phyloP scores from a whole-genome alignment of 2,113 vertebrate species.

The Nicator chloris region DNA sequence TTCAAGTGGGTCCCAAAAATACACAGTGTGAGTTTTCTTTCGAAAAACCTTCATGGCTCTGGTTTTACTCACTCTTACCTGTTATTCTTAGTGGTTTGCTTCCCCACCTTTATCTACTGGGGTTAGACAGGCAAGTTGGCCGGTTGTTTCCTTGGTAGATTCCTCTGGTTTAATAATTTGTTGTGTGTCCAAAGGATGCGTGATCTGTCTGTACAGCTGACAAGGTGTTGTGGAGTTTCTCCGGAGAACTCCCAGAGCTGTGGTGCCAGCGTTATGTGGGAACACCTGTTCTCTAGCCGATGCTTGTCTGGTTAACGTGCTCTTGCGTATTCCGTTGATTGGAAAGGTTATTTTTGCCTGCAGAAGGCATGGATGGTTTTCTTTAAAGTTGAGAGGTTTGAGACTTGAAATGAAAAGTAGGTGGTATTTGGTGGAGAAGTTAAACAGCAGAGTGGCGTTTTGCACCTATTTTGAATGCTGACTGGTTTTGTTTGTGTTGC shows the following conservation, averaged over 20 bases:
- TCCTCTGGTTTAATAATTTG: background rate
- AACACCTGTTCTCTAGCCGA: fast-evolving
- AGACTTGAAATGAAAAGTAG: background rate
- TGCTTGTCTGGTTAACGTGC: background rate
- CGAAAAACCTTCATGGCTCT: background rate
- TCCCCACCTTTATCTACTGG: background rate
- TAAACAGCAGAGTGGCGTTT: background rate
- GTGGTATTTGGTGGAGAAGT: background rate
- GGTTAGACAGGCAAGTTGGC: background rate
- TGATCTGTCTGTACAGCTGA: background rate
- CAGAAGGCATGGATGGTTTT: background rate
- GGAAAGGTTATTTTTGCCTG: background rate
- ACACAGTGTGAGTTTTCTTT: background rate
- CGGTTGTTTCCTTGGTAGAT: background rate
- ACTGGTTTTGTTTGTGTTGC: background rate
- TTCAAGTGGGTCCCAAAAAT: background rate
- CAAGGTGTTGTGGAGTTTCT: background rate
- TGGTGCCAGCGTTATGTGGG: background rate
- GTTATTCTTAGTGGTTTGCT: background rate
- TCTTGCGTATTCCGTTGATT: fast-evolving
- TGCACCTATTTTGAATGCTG: background rate
- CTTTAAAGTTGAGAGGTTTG: background rate
- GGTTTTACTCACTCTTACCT: background rate
- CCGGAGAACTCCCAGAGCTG: background rate
- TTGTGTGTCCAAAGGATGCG: background rate